Base-by-base conservation (phyloP, 2,888 invertebrate genomes). In the Pyralis farinalis region DNA sequence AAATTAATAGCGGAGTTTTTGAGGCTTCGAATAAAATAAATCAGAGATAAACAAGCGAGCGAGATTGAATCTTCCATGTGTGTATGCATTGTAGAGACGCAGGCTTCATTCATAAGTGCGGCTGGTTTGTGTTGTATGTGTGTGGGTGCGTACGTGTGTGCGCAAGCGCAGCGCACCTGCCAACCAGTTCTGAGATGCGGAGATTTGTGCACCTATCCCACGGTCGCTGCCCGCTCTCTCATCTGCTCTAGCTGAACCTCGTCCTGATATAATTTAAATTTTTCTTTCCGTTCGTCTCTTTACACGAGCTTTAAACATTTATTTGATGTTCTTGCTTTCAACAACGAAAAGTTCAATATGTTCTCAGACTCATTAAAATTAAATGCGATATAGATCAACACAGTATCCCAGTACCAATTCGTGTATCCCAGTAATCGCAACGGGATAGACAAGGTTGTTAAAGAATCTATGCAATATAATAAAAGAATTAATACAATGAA, bases 141-240 rank as follows among this genome's bases (percentile, higher is more conserved):
- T 49, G 58, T 53, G 66, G 52, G 59, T 32, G 55, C 46, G 52
- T 38, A 45, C 31, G 58, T 52, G 58, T 47, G 68, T 57, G 66
- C 47, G 65, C 37, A 55, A 53, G 66, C 44, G 69, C 44, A 57
- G 76, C 75, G 81, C 88, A 88, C 88, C 88, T 88, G 88, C 87
- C 88, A 83, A 88, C 88, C 88, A 81, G 88, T 88, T 88, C 77
- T 78, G 80, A 86, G 87, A 87, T 86, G 87, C 85, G 83, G 86
- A 88, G 88, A 88, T 88, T 88, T 88, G 87, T 85, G 76, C 83
- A 70, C 71, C 84, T 85, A 84, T 88, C 88, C 87, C 88, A 87
- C 88, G 88, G 88, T 87, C 87, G 86, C 75, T 87, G 87, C 73
- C 83, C 86, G 77, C 61, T 58, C 74, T 73, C 72, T 70, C 78